Base-by-base conservation (phyloP, 2,888 invertebrate species). In the Eueremaeus valkanovi region DNA sequence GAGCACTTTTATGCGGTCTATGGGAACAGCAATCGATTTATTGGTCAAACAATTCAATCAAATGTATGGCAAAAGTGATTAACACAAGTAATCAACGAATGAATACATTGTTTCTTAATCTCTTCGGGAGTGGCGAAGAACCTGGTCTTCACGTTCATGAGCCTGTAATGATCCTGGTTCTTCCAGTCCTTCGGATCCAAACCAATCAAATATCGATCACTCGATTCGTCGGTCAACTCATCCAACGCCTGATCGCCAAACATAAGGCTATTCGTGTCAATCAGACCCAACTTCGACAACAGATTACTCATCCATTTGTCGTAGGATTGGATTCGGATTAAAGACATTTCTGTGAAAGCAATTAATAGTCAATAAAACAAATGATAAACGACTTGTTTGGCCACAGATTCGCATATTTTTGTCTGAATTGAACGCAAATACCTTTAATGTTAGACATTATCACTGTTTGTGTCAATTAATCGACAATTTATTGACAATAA, bases 151-250 rank as follows among this genome's bases (percentile, higher is more conserved):
- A 99, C 87, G 73, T 99, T 98, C 77, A 99, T 86, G 21, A 99
- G 95, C 49, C 91, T 91, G 84, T 98, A 98, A 84, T 98, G 98
- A 84, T 98, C 98, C 85, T 98, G 97, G 81, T 92, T 86, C 83
- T 96, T 97, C 96, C 96, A 98, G 81, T 95, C 92, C 83, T 92
- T 95, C 2, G 97, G 97, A 85, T 97, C 93, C 79, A 97, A 85
- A 77, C 92, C 92, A 79, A 92, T 87, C 78, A 97, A 86, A 83
- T 92, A 93, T 76, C 89, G 88, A 11, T 93, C 88, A 84, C 94
- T 91, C 11, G 75, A 21, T 8, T 72, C 75, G 11, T 74, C 74
- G 45, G 6, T 45, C 45, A 6, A 36, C 18, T 58, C 29, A 11
- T 70, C 70, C 24, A 29, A 45, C 2, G 40, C 58, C 29, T 21